Evolutionary conservation across 2,888 invertebrate genomes (phyloP).

Genomic region (Blomia tropicalis): DNA sequence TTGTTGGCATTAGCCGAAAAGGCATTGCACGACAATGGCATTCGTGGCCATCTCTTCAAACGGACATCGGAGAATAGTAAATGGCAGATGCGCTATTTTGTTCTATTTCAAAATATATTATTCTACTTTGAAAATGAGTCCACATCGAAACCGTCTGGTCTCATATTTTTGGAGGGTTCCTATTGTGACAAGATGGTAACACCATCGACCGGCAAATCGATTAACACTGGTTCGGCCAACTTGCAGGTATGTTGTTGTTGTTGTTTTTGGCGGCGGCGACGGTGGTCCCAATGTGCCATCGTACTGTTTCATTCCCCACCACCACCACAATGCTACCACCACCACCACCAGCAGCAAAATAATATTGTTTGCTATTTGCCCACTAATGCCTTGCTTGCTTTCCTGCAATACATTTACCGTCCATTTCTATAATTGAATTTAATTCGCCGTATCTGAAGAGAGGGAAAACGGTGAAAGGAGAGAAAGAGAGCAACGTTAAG

Average conservation of each 20-base stretch:
- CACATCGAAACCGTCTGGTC: slow-evolving; percentile 52
- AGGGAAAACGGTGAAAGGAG: slow-evolving; percentile 5
- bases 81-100: slow-evolving; percentile 52
- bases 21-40: slow-evolving; percentile 66
- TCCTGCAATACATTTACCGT: neutral
- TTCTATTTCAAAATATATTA: slow-evolving; percentile 57
- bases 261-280: too few species aligned
- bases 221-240: neutral
- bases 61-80: slow-evolving; percentile 65
- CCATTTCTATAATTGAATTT: neutral
- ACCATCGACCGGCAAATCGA: slow-evolving; percentile 27
- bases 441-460: neutral
- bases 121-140: slow-evolving; percentile 78
- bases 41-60: slow-evolving; percentile 68
- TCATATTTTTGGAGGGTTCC: slow-evolving; percentile 69
- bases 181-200: slow-evolving; percentile 61
- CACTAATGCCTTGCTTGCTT: too few species aligned
- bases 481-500: slow-evolving; percentile 12
- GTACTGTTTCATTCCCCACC: too few species aligned
- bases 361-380: neutral
- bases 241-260: slow-evolving; percentile 15
- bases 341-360: too few species aligned
- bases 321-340: too few species aligned
- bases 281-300: too few species aligned
- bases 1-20: slow-evolving; percentile 65